Percentiles rank a stretch among this genome's conserved stretches.
These are phyloP conservation scores for Drosophila stalkeri DNA, from an alignment of 2,888 invertebrate genomes.

Conservation along the genomic window DNA sequence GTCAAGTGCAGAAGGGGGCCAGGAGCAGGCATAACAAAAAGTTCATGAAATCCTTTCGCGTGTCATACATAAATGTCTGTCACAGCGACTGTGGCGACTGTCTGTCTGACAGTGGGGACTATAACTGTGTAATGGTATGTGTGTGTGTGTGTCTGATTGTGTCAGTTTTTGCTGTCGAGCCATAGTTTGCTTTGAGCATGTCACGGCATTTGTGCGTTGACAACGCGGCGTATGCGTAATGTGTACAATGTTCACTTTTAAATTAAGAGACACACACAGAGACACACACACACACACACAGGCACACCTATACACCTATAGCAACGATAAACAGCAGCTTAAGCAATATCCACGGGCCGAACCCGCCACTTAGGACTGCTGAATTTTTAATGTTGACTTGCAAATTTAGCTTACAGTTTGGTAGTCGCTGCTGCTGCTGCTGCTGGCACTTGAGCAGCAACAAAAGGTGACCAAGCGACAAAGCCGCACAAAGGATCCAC, in stretches of 20 bases:
- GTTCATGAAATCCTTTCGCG: conserved; percentile 51
- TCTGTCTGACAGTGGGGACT: conserved; percentile 1
- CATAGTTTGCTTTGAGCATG: conserved; percentile 25
- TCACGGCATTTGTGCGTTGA: conserved; percentile 11
- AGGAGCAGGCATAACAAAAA: conserved; percentile 38
- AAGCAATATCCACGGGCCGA: conserved; percentile 45
- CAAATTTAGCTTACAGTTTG: conserved; percentile 48
- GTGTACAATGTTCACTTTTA: conserved; percentile 23
- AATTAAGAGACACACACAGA: background rate
- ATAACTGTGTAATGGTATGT: background rate
- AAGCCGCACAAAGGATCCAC: conserved; percentile 10
- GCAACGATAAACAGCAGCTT: conserved; percentile 25
- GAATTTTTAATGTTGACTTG: conserved; percentile 67
- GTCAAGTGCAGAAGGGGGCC: conserved; percentile 60
- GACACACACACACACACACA: background rate
- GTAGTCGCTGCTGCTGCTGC: conserved; percentile 3
- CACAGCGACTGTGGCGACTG: background rate
- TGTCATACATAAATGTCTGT: conserved; percentile 39
- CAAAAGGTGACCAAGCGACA: conserved; percentile 25
- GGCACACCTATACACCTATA: background rate
- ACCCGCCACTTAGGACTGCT: conserved; percentile 59
- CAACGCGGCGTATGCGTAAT: conserved; percentile 68
- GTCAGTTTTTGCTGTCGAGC: conserved; percentile 38
- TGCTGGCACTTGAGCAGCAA: conserved; percentile 23
- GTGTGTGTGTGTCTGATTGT: conserved; percentile 13